Evolutionary conservation across 2,797 vertebrate genomes (phyloP).

Genomic region (Pseudopleuronectes americanus): DNA sequence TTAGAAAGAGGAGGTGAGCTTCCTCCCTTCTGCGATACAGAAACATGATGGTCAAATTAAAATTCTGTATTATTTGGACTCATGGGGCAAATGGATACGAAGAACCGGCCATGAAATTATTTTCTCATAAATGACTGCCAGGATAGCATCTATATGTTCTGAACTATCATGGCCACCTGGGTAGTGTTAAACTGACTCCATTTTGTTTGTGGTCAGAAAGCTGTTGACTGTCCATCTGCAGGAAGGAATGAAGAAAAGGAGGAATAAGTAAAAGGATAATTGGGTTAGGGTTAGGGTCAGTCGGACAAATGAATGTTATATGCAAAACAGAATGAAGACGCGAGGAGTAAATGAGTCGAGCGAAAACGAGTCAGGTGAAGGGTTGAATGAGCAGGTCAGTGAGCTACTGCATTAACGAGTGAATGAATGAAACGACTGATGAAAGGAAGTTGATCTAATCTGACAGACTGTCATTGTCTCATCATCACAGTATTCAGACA

Average conservation of each 20-base stretch:
- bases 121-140: constrained; percentile 12
- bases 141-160: not conserved
- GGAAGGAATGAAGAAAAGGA: too few relatives aligned
- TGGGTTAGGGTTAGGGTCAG: too few relatives aligned
- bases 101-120: constrained; percentile 4
- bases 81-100: not conserved
- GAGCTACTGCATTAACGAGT: too few relatives aligned
- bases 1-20: constrained; percentile 26
- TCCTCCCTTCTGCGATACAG: constrained; percentile 9
- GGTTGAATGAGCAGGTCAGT: not conserved
- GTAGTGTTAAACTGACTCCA: constrained; percentile 2
- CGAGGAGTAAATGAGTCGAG: too few relatives aligned
- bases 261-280: too few relatives aligned
- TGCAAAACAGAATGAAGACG: too few relatives aligned
- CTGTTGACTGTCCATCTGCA: not conserved
- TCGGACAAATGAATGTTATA: not conserved
- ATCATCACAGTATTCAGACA: constrained; percentile 8
- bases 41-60: too few relatives aligned
- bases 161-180: constrained; percentile 17
- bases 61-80: constrained; percentile 35
- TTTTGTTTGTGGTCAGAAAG: not conserved
- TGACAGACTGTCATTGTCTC: not conserved
- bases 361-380: not conserved
- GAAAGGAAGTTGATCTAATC: not conserved
- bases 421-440: too few relatives aligned